A percentile compares a stretch with the other conserved stretches of the same genome.
Conservation (phyloP, 1,140 invertebrate genomes). For the Drosophila ohnishii region DNA sequence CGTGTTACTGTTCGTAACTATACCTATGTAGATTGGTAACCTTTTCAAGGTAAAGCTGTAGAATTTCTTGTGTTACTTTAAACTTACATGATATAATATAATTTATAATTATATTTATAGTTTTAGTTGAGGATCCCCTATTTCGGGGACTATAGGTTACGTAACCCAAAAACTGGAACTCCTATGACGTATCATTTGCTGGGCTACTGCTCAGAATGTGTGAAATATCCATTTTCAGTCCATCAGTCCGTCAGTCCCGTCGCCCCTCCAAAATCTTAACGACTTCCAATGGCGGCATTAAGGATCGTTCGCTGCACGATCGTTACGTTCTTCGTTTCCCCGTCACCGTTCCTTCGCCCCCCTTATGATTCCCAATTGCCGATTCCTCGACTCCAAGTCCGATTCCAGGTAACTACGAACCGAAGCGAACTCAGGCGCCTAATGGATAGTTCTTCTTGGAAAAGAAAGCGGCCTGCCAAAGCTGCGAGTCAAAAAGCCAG, state of each 20-base stretch:
- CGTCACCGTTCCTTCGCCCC: neutral
- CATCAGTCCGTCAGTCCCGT: slow-evolving; percentile 8
- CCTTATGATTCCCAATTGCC: slow-evolving; percentile 35
- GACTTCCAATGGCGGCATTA: slow-evolving; percentile 62
- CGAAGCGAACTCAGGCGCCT: slow-evolving; percentile 74
- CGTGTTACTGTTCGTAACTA: neutral
- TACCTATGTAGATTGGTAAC: neutral
- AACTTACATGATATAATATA: neutral
- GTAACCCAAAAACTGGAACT: neutral
- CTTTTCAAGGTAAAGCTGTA: neutral
- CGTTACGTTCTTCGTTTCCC: slow-evolving; percentile 14
- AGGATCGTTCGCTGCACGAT: slow-evolving; percentile 45
- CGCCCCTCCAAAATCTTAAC: slow-evolving; percentile 24
- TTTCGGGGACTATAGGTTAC: neutral
- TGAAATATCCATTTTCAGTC: slow-evolving; percentile 35
- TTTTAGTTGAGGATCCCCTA: neutral
- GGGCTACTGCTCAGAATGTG: slow-evolving; percentile 38
- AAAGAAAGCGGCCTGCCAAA: slow-evolving; percentile 77
- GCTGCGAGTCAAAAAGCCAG: slow-evolving; percentile 49
- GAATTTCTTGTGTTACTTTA: neutral
- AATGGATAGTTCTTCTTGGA: slow-evolving; percentile 79
- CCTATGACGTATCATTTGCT: slow-evolving; percentile 18
- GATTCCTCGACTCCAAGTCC: slow-evolving; percentile 36
- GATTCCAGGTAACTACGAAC: slow-evolving; percentile 59
- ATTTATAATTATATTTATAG: too few relatives aligned